Conservation (phyloP, 2,888 invertebrate species). For the Hirtodrosophila confusa region DNA sequence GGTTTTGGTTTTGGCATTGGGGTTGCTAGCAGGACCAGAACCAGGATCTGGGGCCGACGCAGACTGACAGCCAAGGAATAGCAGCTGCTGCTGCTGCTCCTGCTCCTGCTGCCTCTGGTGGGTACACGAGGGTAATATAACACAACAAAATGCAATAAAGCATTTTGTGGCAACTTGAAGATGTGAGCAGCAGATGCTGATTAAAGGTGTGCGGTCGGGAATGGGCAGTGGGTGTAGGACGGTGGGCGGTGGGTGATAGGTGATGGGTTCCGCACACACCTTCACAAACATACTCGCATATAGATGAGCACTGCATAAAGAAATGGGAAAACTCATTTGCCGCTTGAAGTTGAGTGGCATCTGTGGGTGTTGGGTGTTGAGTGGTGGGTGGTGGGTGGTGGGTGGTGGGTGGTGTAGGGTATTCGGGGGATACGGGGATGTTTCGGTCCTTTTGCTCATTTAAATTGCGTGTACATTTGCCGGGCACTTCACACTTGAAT, state of each 20-base stretch:
- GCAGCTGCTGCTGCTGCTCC: slow-evolving; percentile 53
- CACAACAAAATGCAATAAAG: slow-evolving; percentile 81
- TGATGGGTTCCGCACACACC: slow-evolving; percentile 11
- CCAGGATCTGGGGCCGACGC: slow-evolving; percentile 51
- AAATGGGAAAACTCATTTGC: slow-evolving; percentile 74
- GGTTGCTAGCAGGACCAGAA: slow-evolving; percentile 31
- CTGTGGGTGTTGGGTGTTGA: slow-evolving; percentile 5
- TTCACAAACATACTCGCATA: slow-evolving; percentile 28
- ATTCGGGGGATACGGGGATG: neutral
- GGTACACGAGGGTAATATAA: slow-evolving; percentile 76
- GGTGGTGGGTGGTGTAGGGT: neutral
- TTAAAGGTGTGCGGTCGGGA: slow-evolving; percentile 77
- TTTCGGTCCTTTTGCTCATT: slow-evolving; percentile 57
- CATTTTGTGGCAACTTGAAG: slow-evolving; percentile 81
- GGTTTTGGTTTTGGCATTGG: slow-evolving; percentile 27
- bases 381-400: too few species aligned
- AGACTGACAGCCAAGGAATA: slow-evolving; percentile 67
- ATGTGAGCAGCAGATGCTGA: slow-evolving; percentile 81
- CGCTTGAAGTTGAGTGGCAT: slow-evolving; percentile 55
- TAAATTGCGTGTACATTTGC: slow-evolving; percentile 78
- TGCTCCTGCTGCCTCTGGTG: slow-evolving; percentile 24
- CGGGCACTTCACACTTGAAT: slow-evolving; percentile 77
- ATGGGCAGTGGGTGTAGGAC: slow-evolving; percentile 16
- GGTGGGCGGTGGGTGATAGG: neutral
- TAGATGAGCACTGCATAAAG: slow-evolving; percentile 46